A percentile compares a stretch with the other conserved stretches of the same genome.
phyloP scores from a whole-genome alignment of 2,888 invertebrate genomes.

The Epinotia demarniana region DNA sequence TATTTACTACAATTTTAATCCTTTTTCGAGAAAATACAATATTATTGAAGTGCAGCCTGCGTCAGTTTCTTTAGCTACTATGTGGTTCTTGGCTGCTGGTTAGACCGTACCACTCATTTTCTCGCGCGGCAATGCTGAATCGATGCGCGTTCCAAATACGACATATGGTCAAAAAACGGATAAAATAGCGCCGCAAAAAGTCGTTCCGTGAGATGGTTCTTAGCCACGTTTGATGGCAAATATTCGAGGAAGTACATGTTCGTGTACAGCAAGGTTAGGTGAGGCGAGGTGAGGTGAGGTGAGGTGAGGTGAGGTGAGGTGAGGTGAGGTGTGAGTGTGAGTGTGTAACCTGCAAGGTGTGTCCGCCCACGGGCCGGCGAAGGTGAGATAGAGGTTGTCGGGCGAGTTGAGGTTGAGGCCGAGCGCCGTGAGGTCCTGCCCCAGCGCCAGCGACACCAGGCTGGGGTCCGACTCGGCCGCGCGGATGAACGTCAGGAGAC shows the following conservation, averaged over 20 bases:
- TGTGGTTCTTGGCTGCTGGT: too few relatives aligned
- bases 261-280: background rate
- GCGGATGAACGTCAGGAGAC: slow-evolving; percentile 98
- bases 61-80: too few relatives aligned
- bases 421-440: slow-evolving; percentile 98
- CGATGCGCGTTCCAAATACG: background rate
- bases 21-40: too few relatives aligned
- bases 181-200: background rate
- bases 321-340: background rate
- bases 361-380: slow-evolving; percentile 99
- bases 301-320: too few relatives aligned
- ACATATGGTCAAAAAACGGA: background rate
- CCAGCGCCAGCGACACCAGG: slow-evolving; percentile 97
- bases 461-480: slow-evolving; percentile 99
- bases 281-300: background rate
- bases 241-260: background rate
- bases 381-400: slow-evolving; percentile 98
- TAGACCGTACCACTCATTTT: too few relatives aligned
- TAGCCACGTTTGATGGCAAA: background rate
- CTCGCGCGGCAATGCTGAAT: background rate
- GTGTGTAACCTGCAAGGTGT: slow-evolving; percentile 90
- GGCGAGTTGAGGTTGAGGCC: slow-evolving; percentile 99
- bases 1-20: too few relatives aligned
- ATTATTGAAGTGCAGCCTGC: too few relatives aligned
- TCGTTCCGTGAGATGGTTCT: too few relatives aligned